A percentile compares a stretch with the other conserved stretches of the same genome.
Evolutionary conservation across 2,888 invertebrate species (phyloP).

Genomic region (Drosophila longiperda): DNA sequence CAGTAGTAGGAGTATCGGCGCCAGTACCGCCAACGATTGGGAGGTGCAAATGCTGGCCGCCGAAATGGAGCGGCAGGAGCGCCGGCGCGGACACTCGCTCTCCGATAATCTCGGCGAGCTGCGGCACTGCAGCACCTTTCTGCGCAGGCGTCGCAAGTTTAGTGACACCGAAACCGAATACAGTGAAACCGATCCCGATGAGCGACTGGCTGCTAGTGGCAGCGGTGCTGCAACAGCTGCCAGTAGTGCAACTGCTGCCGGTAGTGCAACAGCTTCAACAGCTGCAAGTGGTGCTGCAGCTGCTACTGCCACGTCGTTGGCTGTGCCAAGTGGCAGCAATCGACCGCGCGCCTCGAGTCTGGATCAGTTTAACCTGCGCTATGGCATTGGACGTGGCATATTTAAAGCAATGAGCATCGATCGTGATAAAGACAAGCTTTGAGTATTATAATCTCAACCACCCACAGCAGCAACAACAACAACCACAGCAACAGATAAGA

Average conservation of each 20-base stretch:
- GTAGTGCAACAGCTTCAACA: background rate
- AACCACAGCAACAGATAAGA: slow-evolving; percentile 26
- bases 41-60: slow-evolving; percentile 92
- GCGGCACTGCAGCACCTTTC: slow-evolving; percentile 70
- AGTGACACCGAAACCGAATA: slow-evolving; percentile 84
- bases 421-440: slow-evolving; percentile 85
- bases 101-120: slow-evolving; percentile 79
- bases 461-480: slow-evolving; percentile 5
- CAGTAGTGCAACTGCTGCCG: slow-evolving; percentile 1
- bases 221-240: slow-evolving; percentile 37
- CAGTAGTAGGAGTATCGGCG: slow-evolving; percentile 8
- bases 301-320: background rate
- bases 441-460: slow-evolving; percentile 79
- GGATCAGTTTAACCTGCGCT: slow-evolving; percentile 84
- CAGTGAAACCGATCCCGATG: slow-evolving; percentile 82
- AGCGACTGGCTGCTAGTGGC: slow-evolving; percentile 45
- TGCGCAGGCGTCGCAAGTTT: slow-evolving; percentile 81
- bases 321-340: slow-evolving; percentile 47
- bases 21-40: slow-evolving; percentile 87
- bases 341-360: slow-evolving; percentile 83
- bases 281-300: background rate
- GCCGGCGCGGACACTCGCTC: slow-evolving; percentile 78
- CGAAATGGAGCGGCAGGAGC: slow-evolving; percentile 88
- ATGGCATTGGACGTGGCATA: slow-evolving; percentile 81
- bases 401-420: slow-evolving; percentile 85